phyloP scores from a whole-genome alignment of 2,797 vertebrate species.

The Falco peregrinus region DNA sequence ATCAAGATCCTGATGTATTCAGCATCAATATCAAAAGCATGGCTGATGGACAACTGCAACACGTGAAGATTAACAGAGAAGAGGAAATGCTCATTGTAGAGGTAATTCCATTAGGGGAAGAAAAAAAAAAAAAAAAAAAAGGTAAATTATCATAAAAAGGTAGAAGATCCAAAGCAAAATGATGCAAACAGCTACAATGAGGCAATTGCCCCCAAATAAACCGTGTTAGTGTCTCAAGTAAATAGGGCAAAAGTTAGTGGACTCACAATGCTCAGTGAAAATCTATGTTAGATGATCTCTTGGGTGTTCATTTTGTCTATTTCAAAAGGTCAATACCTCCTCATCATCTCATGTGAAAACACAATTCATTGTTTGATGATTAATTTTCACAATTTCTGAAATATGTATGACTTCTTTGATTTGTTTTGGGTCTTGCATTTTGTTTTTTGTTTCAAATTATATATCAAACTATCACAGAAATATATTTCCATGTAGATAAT shows the following conservation, averaged over 20 bases:
- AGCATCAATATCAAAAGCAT: conserved; percentile 81
- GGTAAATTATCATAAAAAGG: not conserved
- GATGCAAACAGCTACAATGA: not conserved
- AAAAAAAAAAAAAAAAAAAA: not conserved
- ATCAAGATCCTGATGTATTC: conserved; percentile 82
- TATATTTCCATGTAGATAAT: not conserved
- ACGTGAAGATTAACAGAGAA: conserved; percentile 81
- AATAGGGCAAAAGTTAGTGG: not conserved
- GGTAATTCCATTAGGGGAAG: conserved; percentile 63
- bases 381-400: not conserved
- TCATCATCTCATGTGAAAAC: not conserved
- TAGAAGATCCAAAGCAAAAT: not conserved
- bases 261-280: not conserved
- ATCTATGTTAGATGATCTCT: not conserved
- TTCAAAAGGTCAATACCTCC: not conserved
- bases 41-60: conserved; percentile 86
- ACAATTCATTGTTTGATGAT: not conserved
- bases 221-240: not conserved
- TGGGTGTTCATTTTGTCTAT: not conserved
- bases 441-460: not conserved
- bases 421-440: not conserved
- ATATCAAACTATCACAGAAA: not conserved
- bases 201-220: not conserved
- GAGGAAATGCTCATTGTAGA: conserved; percentile 81
- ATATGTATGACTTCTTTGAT: not conserved